A percentile compares a stretch with the other conserved stretches of the same genome.
These are phyloP conservation scores for Gastracanthus pulcherrimus DNA, from an alignment of 2,888 invertebrate species.

Conservation along the genomic window DNA sequence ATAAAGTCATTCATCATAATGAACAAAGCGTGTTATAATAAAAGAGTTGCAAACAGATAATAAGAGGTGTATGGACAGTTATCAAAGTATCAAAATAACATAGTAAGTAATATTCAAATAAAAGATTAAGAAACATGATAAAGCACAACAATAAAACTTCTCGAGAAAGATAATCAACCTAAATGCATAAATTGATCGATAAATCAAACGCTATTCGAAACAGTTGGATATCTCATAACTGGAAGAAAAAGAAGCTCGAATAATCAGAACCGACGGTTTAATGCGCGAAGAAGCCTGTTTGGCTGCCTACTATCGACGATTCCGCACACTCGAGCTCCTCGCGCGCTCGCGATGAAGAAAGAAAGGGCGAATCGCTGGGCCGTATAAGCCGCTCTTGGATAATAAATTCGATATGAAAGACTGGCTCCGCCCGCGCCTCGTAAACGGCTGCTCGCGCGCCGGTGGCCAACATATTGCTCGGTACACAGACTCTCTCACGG, in stretches of 20 bases:
- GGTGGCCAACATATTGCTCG: background rate
- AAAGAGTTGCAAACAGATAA: too few species aligned
- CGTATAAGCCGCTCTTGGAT: conserved; percentile 2
- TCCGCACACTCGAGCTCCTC: background rate
- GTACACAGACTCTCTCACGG: background rate
- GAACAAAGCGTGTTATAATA: background rate
- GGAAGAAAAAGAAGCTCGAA: background rate
- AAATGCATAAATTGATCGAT: conserved; percentile 14
- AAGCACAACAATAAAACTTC: conserved; percentile 12
- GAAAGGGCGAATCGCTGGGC: background rate
- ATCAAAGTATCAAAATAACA: too few species aligned
- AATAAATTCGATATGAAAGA: conserved; percentile 41
- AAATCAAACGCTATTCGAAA: conserved; percentile 2
- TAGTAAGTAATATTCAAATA: too few species aligned
- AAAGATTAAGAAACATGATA: too few species aligned
- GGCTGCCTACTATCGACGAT: background rate
- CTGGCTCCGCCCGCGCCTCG: background rate
- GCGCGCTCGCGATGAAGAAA: background rate
- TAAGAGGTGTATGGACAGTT: too few species aligned
- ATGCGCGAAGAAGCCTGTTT: conserved; percentile 6
- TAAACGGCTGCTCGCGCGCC: background rate
- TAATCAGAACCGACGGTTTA: background rate
- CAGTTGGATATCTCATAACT: background rate
- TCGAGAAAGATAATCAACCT: background rate
- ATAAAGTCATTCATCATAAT: background rate